Evolutionary conservation across 30 jellyfish, hydroid and myxozoan genomes (phyloP).

Genomic region (Clytia hemisphaerica): DNA sequence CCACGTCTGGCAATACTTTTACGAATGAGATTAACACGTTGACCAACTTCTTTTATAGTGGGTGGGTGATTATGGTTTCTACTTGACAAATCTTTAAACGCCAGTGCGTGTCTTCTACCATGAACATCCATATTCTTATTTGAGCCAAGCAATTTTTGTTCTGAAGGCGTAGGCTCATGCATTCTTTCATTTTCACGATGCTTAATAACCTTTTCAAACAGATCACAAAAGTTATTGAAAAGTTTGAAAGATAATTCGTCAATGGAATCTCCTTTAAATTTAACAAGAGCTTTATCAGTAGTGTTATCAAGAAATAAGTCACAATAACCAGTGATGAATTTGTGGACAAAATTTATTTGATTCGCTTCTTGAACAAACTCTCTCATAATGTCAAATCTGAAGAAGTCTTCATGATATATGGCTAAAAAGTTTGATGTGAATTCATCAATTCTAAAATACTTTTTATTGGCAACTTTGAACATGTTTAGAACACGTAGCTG

Average conservation of each 20-base stretch:
- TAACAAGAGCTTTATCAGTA: too few relatives aligned
- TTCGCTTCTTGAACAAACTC: constrained; percentile 3
- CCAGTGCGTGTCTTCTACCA: constrained; percentile 11
- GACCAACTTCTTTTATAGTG: constrained; percentile 15
- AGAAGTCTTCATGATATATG: constrained; percentile 18
- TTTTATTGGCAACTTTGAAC: not conserved
- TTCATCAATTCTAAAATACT: not conserved
- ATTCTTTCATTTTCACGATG: too few relatives aligned
- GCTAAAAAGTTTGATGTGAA: constrained; percentile 9
- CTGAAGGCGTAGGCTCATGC: constrained; percentile 21
- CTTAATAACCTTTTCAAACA: too few relatives aligned
- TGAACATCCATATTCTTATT: not conserved
- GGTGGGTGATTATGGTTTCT: too few relatives aligned
- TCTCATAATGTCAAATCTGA: not conserved
- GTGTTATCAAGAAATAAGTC: too few relatives aligned
- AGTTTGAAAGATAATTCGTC: too few relatives aligned
- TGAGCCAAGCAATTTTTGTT: constrained; percentile 17
- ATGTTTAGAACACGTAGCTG: constrained; percentile 14
- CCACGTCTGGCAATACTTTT: constrained; percentile 20
- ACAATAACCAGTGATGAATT: too few relatives aligned
- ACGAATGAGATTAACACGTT: constrained; percentile 24
- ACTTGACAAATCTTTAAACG: too few relatives aligned
- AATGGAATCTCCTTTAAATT: too few relatives aligned
- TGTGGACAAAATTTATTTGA: too few relatives aligned
- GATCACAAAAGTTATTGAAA: too few relatives aligned